Evolutionary conservation across 2,888 invertebrate species (phyloP), one percentile per base, ranked within the genome.

Genomic region (Stenotaenia linearis): DNA sequence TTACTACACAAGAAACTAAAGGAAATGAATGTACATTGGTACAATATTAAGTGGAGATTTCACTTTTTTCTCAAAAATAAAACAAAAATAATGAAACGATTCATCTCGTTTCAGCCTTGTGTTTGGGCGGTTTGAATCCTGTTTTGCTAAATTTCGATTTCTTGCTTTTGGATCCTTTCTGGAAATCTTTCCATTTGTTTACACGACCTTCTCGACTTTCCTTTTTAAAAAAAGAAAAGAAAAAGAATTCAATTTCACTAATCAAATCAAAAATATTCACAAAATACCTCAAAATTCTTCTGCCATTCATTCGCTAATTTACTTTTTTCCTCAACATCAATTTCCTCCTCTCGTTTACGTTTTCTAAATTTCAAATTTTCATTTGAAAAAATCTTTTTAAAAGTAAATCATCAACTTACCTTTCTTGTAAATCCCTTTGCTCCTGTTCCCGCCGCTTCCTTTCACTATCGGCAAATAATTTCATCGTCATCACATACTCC

Each of bases 401-500:
- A 77, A 4, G n/a, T 10, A 28, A 23, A 78, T 28, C 1, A 15
- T 56, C 9, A 50, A 45, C 82, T 80, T 79, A 87, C 87, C 86
- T 90, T 84, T 97, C 97, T 85, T 97, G 97, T 88, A 94, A 93
- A 84, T 96, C 96, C 75, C 97, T 90, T 15, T 92, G 92, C 84
- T 96, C 96, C 76, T 96, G 88, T 85, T 95, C 93, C 84, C 95
- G 91, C 75, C 90, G 89, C 87, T 96, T 94, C 78, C 97, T 90
- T 85, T 98, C 97, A 92, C 97, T 93, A 85, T 99, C 99, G 77
- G 99, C 99, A 86, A 91, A 91, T 81, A 97, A 90, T 89, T 99
- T 98, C 95, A 97, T 98, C 12, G 97, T 98, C 91, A 98, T 93
- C n/a, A 98, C 97, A 89, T 97, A 97, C 78, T 98, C 91, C 2